A percentile compares a stretch with the other conserved stretches of the same genome.
phyloP scores from a whole-genome alignment of 1,140 invertebrate genomes.

The Drosophila mauritiana region DNA sequence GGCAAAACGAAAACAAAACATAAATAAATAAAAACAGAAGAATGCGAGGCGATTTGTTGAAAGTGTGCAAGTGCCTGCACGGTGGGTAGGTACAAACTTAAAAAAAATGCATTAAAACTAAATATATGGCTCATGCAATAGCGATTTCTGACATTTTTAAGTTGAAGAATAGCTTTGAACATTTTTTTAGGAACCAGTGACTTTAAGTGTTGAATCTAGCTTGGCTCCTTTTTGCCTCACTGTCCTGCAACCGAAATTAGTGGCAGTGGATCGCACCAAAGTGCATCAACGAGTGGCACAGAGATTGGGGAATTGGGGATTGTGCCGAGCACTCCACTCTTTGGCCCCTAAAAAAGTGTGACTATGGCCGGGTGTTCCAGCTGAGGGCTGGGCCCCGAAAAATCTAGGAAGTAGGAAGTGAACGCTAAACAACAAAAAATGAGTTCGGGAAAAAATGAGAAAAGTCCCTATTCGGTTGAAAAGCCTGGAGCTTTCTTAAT shows the following conservation, averaged over 20 bases:
- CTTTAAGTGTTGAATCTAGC: not conserved
- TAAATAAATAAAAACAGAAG: conserved; percentile 54
- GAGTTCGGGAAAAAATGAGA: conserved; percentile 37
- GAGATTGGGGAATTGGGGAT: conserved; percentile 49
- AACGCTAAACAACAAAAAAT: conserved; percentile 30
- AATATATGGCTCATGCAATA: too few relatives aligned
- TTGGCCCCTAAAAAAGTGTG: conserved; percentile 54
- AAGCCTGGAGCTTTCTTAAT: not conserved
- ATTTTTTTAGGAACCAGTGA: not conserved
- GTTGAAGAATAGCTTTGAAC: too few relatives aligned
- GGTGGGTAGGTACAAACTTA: conserved; percentile 23
- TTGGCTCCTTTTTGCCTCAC: conserved; percentile 16
- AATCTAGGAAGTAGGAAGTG: conserved; percentile 80
- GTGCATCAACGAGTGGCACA: conserved; percentile 75
- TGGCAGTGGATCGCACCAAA: conserved; percentile 34
- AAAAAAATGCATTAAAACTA: not conserved
- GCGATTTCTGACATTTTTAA: too few relatives aligned
- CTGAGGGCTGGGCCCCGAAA: conserved; percentile 19
- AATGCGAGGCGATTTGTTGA: conserved; percentile 76
- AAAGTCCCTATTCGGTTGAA: conserved; percentile 53
- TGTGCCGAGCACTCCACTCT: conserved; percentile 22
- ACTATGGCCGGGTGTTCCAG: conserved; percentile 31
- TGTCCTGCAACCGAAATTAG: conserved; percentile 36
- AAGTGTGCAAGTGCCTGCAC: conserved; percentile 58
- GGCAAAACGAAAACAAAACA: conserved; percentile 36